Conservation (phyloP, 2,113 vertebrate genomes). For the Malurus alboscapulatus region DNA sequence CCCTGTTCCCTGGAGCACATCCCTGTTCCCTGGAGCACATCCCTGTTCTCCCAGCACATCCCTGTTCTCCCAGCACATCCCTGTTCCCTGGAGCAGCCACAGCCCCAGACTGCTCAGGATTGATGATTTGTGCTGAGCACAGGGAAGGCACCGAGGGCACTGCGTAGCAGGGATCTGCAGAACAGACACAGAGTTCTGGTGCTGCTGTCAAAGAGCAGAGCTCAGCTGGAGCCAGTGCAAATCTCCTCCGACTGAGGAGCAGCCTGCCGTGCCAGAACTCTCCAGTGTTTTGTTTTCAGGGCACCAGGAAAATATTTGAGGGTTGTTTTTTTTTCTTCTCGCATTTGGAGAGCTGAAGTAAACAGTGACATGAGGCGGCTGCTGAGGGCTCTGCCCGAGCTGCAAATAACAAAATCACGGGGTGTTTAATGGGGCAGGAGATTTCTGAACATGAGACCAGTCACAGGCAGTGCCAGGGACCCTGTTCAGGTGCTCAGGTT, state of each 20-base stretch:
- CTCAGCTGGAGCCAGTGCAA: constrained; percentile 23
- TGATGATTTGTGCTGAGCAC: no score
- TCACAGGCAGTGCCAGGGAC: not conserved
- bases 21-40: no score
- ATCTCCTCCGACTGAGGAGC: constrained; percentile 34
- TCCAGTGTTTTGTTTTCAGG: constrained; percentile 37
- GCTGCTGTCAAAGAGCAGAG: constrained; percentile 51
- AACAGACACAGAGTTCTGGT: not conserved
- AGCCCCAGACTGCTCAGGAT: no score
- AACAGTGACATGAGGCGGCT: not conserved
- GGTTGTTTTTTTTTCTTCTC: not conserved
- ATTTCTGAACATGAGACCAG: not conserved
- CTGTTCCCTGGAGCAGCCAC: no score
- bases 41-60: no score
- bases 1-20: no score
- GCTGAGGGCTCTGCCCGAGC: not conserved
- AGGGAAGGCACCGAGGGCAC: not conserved
- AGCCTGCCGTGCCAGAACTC: constrained; percentile 21
- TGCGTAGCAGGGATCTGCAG: constrained; percentile 40
- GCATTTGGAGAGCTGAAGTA: not conserved
- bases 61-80: no score
- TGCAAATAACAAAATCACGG: not conserved
- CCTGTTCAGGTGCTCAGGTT: not conserved
- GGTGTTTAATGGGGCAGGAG: not conserved
- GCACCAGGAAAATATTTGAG: constrained; percentile 3